Evolutionary conservation across 1,140 invertebrate genomes (phyloP), one percentile per base, ranked within the genome.

Genomic region (Brachystomella parvula): DNA sequence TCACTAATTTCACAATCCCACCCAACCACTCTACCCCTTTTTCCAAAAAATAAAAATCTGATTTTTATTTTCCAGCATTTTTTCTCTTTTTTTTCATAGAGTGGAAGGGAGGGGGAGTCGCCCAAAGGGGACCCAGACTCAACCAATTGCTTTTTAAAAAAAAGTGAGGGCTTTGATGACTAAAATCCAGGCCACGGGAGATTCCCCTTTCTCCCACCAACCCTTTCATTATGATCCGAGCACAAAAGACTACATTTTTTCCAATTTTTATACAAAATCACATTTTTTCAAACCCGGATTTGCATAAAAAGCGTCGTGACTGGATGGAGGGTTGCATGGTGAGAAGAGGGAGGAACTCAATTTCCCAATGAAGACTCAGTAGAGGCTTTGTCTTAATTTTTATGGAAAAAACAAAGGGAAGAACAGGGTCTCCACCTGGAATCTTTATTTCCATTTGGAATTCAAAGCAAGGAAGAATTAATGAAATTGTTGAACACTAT

Each of bases 241-340:
- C 49, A 19, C 12, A 12, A 19, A 39, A 9, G 35, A 39, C 49
- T 19, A 9, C 49, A 53, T 53, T 53, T 53, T 53, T 53, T 53
- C 49, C 12, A 24, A 6, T 53, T 53, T 53, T 53, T 53, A 19
- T 39, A 39, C 21, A 53, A 53, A 53, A 53, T 19, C 15, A 53
- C 49, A 53, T 53, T 53, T 53, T 53, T 53, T 24, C 49, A 26
- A 53, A 53, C 12, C 6, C 3, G 24, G 24, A 53, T 53, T 53
- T 15, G 49, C 49, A 53, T 53, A 53, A 53, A 53, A 53, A 53
- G 49, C 49, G 49, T 15, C 49, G n/a, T n/a, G n/a, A n/a, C n/a
- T n/a, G n/a, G n/a, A n/a, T n/a, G n/a, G n/a, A n/a, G 12, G 35
- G 35, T 39, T 39, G 6, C 35, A 6, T 39, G 49, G 49, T 53